Conservation (phyloP, 2,888 invertebrate genomes). For the Agriopis marginaria region DNA sequence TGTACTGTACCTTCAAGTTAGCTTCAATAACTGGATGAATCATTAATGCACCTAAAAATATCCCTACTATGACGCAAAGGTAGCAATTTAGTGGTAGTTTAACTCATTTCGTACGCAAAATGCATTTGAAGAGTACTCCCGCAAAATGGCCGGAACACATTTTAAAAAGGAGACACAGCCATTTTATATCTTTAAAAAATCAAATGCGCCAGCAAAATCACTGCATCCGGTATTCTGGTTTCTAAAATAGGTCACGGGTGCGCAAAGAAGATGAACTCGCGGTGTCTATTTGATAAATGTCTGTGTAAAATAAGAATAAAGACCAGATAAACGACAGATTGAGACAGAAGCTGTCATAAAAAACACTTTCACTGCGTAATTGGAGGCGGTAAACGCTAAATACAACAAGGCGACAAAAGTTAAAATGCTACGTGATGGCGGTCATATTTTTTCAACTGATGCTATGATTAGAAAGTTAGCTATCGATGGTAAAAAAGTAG, state of each 20-base stretch:
- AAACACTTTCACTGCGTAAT: slow-evolving; percentile 78
- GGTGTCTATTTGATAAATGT: too few relatives aligned
- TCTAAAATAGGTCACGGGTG: too few relatives aligned
- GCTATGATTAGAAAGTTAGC: slow-evolving; percentile 44
- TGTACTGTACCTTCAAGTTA: slow-evolving; percentile 10
- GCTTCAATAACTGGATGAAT: slow-evolving; percentile 6
- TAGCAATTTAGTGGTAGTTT: too few relatives aligned
- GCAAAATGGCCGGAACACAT: too few relatives aligned
- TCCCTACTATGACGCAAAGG: too few relatives aligned
- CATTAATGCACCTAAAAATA: slow-evolving; percentile 20
- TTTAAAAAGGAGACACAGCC: too few relatives aligned
- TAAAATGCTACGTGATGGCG: slow-evolving; percentile 40
- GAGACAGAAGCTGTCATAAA: slow-evolving; percentile 45
- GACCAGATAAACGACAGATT: slow-evolving; percentile 61
- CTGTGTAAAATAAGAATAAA: slow-evolving; percentile 41
- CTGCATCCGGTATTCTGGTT: too few relatives aligned
- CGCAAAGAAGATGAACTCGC: too few relatives aligned
- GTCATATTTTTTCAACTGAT: slow-evolving; percentile 9
- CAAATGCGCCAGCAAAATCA: too few relatives aligned
- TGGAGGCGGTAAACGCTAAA: slow-evolving; percentile 63
- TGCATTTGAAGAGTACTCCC: too few relatives aligned
- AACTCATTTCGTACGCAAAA: too few relatives aligned
- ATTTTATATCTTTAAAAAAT: too few relatives aligned
- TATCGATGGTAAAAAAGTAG: slow-evolving; percentile 50
- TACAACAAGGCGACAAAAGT: slow-evolving; percentile 63